Evolutionary conservation across 1,140 invertebrate species (phyloP).

Genomic region (Brachionus angularis): DNA sequence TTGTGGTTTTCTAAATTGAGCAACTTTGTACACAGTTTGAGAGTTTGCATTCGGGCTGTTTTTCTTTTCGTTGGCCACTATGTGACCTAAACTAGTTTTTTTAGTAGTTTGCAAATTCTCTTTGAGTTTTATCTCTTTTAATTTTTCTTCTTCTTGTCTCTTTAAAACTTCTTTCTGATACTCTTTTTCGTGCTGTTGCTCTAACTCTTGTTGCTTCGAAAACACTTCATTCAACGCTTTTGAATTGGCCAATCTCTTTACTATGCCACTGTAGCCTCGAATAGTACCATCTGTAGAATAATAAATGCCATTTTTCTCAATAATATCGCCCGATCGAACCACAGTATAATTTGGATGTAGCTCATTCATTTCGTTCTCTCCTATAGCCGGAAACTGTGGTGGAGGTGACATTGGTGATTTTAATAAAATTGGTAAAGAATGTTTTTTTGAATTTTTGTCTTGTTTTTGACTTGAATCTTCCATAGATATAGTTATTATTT

Average conservation of each 20-base stretch:
- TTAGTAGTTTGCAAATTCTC: background rate
- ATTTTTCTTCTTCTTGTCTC: conserved; percentile 17
- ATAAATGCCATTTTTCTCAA: conserved; percentile 43
- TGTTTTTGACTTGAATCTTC: background rate
- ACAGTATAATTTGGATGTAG: conserved; percentile 36
- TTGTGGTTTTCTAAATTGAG: conserved; percentile 12
- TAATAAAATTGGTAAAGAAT: background rate
- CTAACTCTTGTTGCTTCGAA: conserved; percentile 21
- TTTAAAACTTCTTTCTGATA: conserved; percentile 11
- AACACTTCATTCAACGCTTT: conserved; percentile 29
- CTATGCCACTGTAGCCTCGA: conserved; percentile 33
- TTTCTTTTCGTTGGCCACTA: conserved; percentile 26
- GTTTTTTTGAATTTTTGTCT: background rate
- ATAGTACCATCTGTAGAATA: conserved; percentile 38
- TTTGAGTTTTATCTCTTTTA: background rate
- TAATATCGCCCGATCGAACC: conserved; percentile 32
- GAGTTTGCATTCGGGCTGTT: background rate
- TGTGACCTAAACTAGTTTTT: conserved; percentile 3
- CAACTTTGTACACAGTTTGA: background rate
- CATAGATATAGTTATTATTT: background rate
- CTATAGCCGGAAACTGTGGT: conserved; percentile 41
- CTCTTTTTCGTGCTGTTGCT: conserved; percentile 18
- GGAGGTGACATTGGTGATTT: conserved; percentile 37
- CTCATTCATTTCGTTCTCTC: conserved; percentile 17
- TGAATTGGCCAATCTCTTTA: conserved; percentile 27